A percentile compares a stretch with the other conserved stretches of the same genome.
These are phyloP conservation scores for Syrphus vitripennis DNA, from an alignment of 2,888 invertebrate species.

Conservation along the genomic window DNA sequence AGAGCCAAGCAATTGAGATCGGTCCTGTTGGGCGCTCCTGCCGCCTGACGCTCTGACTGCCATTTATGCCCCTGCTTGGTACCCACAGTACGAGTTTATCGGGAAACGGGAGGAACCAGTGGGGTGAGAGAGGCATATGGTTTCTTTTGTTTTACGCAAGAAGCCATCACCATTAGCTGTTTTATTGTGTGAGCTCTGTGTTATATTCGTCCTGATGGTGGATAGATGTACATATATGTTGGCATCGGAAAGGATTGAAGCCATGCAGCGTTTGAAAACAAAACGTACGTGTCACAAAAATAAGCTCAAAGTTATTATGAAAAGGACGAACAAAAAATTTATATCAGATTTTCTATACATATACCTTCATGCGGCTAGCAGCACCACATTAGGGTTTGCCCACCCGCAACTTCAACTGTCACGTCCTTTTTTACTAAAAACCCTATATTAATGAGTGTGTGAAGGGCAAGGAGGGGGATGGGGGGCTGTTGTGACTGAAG, in stretches of 20 bases:
- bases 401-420: conserved; percentile 57
- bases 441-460: conserved; percentile 39
- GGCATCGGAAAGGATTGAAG: conserved; percentile 55
- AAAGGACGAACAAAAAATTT: conserved; percentile 17
- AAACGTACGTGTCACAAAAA: conserved; percentile 70
- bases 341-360: conserved; percentile 20
- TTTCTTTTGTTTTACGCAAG: conserved; percentile 69
- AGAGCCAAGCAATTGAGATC: conserved; percentile 56
- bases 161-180: conserved; percentile 64
- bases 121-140: conserved; percentile 53
- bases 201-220: conserved; percentile 43
- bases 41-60: neutral
- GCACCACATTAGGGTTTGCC: conserved; percentile 48
- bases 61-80: too few species aligned
- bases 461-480: neutral
- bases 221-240: too few species aligned
- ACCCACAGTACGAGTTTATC: conserved; percentile 9
- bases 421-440: conserved; percentile 52
- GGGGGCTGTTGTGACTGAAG: neutral
- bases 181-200: conserved; percentile 51
- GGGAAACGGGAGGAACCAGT: neutral
- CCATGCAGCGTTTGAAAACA: conserved; percentile 55
- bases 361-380: conserved; percentile 1
- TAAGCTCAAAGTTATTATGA: conserved; percentile 59
- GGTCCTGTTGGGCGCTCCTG: conserved; percentile 47